Base-by-base conservation (phyloP, 2,113 vertebrate genomes). In the Sturnira hondurensis region DNA sequence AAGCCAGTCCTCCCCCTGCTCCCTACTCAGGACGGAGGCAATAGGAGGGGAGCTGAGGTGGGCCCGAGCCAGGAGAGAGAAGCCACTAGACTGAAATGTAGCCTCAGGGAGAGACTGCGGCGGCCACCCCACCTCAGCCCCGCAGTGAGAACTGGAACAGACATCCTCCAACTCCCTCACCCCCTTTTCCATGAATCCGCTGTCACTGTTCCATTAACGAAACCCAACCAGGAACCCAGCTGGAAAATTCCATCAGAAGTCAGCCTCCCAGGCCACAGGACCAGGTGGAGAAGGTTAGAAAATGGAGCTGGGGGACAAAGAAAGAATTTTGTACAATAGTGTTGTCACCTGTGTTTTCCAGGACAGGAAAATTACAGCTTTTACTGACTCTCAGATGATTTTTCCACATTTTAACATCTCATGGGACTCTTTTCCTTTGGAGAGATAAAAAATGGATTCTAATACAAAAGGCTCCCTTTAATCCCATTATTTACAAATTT, bases 401-500 rank as follows among this genome's bases (percentile, higher is more conserved):
- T 70, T 89, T 28, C 14, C 54, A 24, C 24, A 38, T 85, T 68
- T 76, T 61, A 71, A 24, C 26, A n/a, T 83, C 31, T 91, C 84
- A 82, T 52, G 31, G 71, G 67, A 86, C 17, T 26, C 36, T 33
- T 87, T 70, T 70, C 45, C 38, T 89, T 67, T 93, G 74, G 93
- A 70, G n/a, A 67, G 36, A 86, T 19, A 70, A 61, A 93, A 68
- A 83, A 93, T 68, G 17, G 89, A 89, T 89, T 92, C 63, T 61
- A 80, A 70, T 61, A 31, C 45, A 80, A 83, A 54, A 91, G 76
- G 11, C 38, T 95, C 36, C 56, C 52, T 45, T 83, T 80, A 95
- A 89, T 84, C 33, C 83, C 65, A 43, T 95, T 87, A 84, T 73
- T 96, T 96, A 83, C 12, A 26, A 93, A 63, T 88, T 68, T 96